A percentile compares a stretch with the other conserved stretches of the same genome.
These are phyloP conservation scores for Hippocampus barbouri DNA, from an alignment of 2,113 vertebrate species.

Conservation along the genomic window DNA sequence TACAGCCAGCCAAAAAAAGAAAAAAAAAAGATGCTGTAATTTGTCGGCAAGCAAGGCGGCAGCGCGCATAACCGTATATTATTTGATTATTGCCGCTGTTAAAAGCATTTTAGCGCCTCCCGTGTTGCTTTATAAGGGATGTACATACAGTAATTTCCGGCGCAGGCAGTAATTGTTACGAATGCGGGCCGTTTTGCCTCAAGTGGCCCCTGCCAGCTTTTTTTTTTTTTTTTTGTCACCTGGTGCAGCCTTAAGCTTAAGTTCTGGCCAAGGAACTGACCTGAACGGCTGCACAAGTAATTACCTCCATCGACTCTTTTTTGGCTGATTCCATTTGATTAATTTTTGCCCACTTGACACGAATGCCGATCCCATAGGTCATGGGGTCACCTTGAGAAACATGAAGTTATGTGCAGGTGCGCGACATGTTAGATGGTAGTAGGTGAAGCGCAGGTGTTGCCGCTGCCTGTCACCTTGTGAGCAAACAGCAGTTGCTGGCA, in stretches of 20 bases:
- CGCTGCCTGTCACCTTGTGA: constrained; percentile 78
- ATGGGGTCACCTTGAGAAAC: constrained; percentile 50
- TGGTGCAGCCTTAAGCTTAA: constrained; percentile 48
- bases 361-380: constrained; percentile 21
- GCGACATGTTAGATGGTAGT: constrained; percentile 67
- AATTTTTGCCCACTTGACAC: constrained; percentile 35
- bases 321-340: constrained; percentile 66
- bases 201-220: constrained; percentile 37
- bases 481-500: constrained; percentile 80
- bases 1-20: constrained; percentile 50
- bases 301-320: constrained; percentile 66
- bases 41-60: constrained; percentile 50
- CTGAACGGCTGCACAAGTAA: constrained; percentile 61
- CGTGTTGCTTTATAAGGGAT: constrained; percentile 53
- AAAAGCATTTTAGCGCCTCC: constrained; percentile 72
- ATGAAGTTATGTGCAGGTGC: constrained; percentile 29
- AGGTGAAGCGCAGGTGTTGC: constrained; percentile 67
- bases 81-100: constrained; percentile 71
- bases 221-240: constrained; percentile 51
- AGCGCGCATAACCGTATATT: constrained; percentile 68
- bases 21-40: constrained; percentile 56
- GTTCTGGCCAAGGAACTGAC: constrained; percentile 50
- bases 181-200: constrained; percentile 9
- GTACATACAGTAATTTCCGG: constrained; percentile 57
- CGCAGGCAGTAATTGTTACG: constrained; percentile 37